Evolutionary conservation across 2,797 vertebrate genomes (phyloP), one percentile per base, ranked within the genome.

Genomic region (Lagodon rhomboides): DNA sequence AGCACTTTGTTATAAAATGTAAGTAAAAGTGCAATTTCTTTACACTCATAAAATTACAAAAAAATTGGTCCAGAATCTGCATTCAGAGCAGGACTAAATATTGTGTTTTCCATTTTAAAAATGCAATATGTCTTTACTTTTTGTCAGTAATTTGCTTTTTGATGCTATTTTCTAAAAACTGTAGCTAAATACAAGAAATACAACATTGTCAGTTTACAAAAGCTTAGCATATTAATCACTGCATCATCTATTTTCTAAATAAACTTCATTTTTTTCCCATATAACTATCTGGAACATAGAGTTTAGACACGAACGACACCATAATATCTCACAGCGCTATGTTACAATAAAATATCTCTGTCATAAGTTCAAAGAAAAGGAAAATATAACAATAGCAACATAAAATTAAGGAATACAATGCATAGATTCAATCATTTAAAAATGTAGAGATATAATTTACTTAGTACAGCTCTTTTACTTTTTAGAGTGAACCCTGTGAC

Each of bases 261-360:
- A 96, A 96, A 96, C 94, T 95, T 95, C 94, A 94, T 94, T 85
- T 87, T 75, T 84, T 75, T 38, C 81, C 95, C 91, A 95, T 95
- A 97, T 92, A 92, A 93, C 94, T 96, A 95, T 95, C 90, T 93
- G 93, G 93, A 97, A 97, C 96, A 96, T 89, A 96, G 93, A 96
- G 94, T 95, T 96, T 94, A 94, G 95, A 97, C 95, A 96, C 96
- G 92, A 95, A 96, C 95, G 95, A 96, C 95, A 93, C 87, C 86
- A 88, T 88, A 96, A 95, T 95, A 96, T 97, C 94, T 96, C 96
- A 97, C 96, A 97, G 94, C 94, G 97, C 96, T 97, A 97, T 97
- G 93, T 96, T 97, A 98, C 96, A 98, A 96, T 96, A 97, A 95
- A 96, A 92, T 91, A 94, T 95, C 95, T 89, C 92, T 95, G 95